Conservation (phyloP, 2,797 vertebrate species). For the Iguana delicatissima region DNA sequence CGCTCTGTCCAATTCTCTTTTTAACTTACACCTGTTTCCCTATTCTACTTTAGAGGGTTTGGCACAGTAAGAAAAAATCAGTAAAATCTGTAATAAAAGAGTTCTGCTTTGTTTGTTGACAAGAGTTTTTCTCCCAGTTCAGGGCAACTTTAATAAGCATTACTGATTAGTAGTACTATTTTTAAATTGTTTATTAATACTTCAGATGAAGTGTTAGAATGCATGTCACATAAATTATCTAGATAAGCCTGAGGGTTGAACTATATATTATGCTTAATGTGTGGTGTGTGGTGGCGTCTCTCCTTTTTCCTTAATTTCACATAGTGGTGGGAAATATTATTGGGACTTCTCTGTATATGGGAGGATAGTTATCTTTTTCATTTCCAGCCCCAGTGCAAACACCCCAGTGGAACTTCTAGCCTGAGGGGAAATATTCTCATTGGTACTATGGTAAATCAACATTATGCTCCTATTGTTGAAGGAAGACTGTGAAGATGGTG, state of each 20-base stretch:
- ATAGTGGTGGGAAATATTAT: neutral
- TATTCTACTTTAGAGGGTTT: neutral
- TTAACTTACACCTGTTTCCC: neutral
- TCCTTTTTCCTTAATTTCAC: neutral
- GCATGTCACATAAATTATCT: neutral
- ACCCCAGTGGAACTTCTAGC: too few species aligned
- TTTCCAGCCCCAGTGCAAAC: neutral
- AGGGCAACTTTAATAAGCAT: neutral
- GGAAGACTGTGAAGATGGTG: neutral
- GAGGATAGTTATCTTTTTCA: too few species aligned
- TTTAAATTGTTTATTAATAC: neutral
- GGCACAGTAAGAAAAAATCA: neutral
- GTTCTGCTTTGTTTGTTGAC: neutral
- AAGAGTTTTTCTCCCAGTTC: neutral
- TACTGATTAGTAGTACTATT: neutral
- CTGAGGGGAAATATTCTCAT: neutral
- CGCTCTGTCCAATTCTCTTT: constrained; percentile 14
- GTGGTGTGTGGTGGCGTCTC: neutral
- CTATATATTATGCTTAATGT: too few species aligned
- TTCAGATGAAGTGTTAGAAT: neutral
- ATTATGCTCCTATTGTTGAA: neutral
- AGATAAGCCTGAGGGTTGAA: too few species aligned
- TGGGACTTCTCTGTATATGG: neutral
- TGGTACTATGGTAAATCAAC: neutral
- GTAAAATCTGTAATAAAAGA: neutral